Evolutionary conservation across 2,888 invertebrate species (phyloP).

Genomic region (Ferrisia virgata): DNA sequence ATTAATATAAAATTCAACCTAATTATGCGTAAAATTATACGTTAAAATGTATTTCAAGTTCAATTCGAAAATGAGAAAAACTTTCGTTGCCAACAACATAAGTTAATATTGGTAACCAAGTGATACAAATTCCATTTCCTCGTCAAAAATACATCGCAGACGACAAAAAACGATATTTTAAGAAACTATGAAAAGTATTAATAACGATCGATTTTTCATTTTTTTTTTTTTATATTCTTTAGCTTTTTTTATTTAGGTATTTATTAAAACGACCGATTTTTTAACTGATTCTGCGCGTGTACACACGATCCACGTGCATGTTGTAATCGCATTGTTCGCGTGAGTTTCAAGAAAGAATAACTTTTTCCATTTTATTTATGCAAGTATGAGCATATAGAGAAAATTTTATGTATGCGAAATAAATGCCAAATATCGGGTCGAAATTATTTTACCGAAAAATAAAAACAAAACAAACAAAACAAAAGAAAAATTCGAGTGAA

Average conservation of each 20-base stretch:
- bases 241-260: background rate
- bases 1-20: background rate
- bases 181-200: constrained; percentile 3
- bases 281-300: background rate
- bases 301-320: background rate
- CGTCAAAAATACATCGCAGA: background rate
- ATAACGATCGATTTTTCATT: background rate
- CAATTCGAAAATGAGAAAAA: background rate
- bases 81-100: constrained; percentile 13
- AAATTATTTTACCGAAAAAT: background rate
- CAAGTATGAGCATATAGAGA: background rate
- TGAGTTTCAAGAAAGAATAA: background rate
- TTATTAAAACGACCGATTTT: background rate
- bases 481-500: background rate
- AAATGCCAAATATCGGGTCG: background rate
- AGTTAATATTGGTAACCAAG: background rate
- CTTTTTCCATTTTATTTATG: background rate
- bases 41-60: background rate
- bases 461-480: no score
- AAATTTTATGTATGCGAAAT: background rate
- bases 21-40: background rate
- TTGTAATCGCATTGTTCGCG: background rate
- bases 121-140: background rate
- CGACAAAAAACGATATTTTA: constrained; percentile 19
- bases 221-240: background rate